These are phyloP conservation scores for Arremon brunneinucha DNA, from an alignment of 2,797 vertebrate species.

Conservation along the genomic window DNA sequence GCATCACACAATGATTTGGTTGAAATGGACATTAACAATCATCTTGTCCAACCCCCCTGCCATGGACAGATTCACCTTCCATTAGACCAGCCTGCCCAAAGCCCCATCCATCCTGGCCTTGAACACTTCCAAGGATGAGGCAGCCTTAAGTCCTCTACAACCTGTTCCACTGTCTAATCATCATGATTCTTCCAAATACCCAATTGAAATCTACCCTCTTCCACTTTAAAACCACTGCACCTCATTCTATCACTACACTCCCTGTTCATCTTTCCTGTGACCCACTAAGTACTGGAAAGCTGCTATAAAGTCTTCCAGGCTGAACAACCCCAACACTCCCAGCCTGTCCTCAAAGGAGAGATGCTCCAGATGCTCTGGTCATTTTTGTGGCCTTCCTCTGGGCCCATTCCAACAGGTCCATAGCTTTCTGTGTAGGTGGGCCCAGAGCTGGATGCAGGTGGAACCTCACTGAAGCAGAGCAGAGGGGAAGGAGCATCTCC, in stretches of 20 bases:
- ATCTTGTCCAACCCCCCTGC: not conserved
- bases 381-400: not conserved
- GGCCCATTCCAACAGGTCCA: not conserved
- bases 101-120: not conserved
- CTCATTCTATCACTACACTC: not conserved
- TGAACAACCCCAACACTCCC: not conserved
- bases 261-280: not conserved
- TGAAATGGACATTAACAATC: not conserved
- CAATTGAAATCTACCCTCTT: not conserved
- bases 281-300: fast-evolving
- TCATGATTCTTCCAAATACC: not conserved
- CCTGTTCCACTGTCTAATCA: not conserved
- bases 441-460: not conserved
- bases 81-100: not conserved
- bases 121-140: not conserved
- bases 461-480: not conserved
- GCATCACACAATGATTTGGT: not conserved
- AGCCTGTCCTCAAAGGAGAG: not conserved
- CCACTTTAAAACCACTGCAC: not conserved
- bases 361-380: not conserved
- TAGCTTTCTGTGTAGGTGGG: not conserved
- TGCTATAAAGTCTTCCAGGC: not conserved
- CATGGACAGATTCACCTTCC: not conserved
- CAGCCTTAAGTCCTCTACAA: not conserved
- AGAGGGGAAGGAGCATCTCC: not conserved